Conservation (phyloP, 2,888 invertebrate species). For the Branchellion lobata region DNA sequence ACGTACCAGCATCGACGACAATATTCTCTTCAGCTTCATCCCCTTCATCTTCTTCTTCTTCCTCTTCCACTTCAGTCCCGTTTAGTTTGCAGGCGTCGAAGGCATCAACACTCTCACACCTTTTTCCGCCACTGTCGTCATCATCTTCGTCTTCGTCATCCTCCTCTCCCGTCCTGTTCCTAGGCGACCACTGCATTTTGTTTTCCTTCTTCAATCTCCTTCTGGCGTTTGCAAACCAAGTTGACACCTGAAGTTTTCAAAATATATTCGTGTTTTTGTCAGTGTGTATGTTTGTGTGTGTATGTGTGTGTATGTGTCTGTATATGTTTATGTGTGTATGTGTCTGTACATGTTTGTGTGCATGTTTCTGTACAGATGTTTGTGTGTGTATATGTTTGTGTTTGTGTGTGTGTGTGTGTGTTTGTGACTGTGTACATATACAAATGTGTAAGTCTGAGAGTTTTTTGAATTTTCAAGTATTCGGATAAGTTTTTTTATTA, state of each 20-base stretch:
- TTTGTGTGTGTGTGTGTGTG: too few species aligned
- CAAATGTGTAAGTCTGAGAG: too few species aligned
- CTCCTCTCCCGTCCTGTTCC: slow-evolving; percentile 68
- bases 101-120: slow-evolving; percentile 9
- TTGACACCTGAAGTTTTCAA: slow-evolving; percentile 73
- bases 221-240: slow-evolving; percentile 94
- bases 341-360: too few species aligned
- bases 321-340: neutral
- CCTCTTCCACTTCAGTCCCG: slow-evolving; percentile 31
- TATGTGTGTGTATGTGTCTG: neutral
- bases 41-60: too few species aligned
- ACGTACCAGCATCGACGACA: slow-evolving; percentile 48
- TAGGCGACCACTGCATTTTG: slow-evolving; percentile 97
- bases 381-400: too few species aligned
- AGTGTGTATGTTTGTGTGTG: too few species aligned
- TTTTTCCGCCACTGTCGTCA: slow-evolving; percentile 50
- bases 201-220: slow-evolving; percentile 91
- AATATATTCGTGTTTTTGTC: neutral
- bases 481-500: too few species aligned
- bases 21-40: too few species aligned
- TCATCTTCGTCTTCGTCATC: slow-evolving; percentile 60
- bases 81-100: slow-evolving; percentile 26
- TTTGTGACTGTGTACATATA: too few species aligned
- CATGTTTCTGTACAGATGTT: too few species aligned
- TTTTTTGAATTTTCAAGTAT: too few species aligned